phyloP scores from a whole-genome alignment of 2,797 vertebrate genomes.

The Scolopax bukidnonensis region DNA sequence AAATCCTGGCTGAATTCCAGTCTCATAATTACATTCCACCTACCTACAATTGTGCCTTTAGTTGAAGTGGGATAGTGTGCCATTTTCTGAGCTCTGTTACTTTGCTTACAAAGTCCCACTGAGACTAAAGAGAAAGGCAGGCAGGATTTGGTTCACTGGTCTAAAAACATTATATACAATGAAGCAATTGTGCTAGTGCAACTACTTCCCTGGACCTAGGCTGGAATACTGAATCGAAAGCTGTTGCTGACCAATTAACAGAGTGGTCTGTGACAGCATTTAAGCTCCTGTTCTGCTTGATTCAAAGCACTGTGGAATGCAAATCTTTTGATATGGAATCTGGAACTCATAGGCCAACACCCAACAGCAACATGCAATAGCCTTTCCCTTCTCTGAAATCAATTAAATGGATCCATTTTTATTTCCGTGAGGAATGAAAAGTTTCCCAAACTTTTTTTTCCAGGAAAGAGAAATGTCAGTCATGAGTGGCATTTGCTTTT shows the following conservation, averaged over 20 bases:
- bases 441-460: neutral
- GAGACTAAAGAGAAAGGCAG: neutral
- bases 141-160: neutral
- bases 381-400: neutral
- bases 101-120: neutral
- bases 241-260: neutral
- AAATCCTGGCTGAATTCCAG: conserved; percentile 10
- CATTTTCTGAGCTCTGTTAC: neutral
- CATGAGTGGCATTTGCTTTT: neutral
- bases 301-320: neutral
- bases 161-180: neutral
- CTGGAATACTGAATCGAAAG: neutral
- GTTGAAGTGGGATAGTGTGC: neutral
- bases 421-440: neutral
- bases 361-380: neutral
- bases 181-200: neutral
- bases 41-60: neutral
- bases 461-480: neutral
- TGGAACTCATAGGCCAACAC: neutral
- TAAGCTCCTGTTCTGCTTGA: neutral
- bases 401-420: neutral
- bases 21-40: neutral
- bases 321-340: neutral
- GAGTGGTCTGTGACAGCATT: neutral
- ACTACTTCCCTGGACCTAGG: neutral